Conservation (phyloP, 2,113 vertebrate species). For the Periophthalmus modestus region DNA sequence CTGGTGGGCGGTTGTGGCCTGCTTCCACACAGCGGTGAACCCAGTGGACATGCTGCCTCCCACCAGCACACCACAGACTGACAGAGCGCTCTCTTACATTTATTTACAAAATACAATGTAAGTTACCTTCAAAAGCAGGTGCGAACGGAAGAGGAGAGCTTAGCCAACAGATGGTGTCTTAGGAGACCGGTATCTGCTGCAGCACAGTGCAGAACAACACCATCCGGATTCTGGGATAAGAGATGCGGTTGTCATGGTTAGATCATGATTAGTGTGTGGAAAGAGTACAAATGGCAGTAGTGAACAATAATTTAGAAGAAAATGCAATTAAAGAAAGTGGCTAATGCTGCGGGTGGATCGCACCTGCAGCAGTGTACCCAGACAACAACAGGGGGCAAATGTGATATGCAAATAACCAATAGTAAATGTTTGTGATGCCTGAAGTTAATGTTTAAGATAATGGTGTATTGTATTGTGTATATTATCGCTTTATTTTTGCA, state of each 20-base stretch:
- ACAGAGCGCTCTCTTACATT: conserved; percentile 34
- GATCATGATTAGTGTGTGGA: not conserved
- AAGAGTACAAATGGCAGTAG: not conserved
- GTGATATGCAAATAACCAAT: not conserved
- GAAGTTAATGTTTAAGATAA: not conserved
- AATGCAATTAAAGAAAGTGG: not conserved
- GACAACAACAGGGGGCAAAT: not conserved
- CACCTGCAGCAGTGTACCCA: not conserved
- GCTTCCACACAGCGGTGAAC: conserved; percentile 35
- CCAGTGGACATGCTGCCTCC: conserved; percentile 43
- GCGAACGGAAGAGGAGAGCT: conserved; percentile 18
- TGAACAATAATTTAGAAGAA: not conserved
- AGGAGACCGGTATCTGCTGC: conserved; percentile 28
- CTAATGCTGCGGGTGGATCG: not conserved
- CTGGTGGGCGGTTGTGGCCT: conserved; percentile 30
- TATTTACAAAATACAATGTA: conserved; percentile 46
- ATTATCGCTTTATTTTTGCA: not conserved
- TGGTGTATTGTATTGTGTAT: not conserved
- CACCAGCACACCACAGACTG: conserved; percentile 24
- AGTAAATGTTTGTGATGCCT: not conserved
- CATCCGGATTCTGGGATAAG: not conserved
- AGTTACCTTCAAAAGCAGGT: conserved; percentile 48
- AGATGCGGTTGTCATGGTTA: conserved; percentile 9
- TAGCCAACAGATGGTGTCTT: conserved; percentile 54
- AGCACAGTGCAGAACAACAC: conserved; percentile 20